These are phyloP conservation scores for Bubo bubo DNA, from an alignment of 2,113 vertebrate species.

Conservation along the genomic window DNA sequence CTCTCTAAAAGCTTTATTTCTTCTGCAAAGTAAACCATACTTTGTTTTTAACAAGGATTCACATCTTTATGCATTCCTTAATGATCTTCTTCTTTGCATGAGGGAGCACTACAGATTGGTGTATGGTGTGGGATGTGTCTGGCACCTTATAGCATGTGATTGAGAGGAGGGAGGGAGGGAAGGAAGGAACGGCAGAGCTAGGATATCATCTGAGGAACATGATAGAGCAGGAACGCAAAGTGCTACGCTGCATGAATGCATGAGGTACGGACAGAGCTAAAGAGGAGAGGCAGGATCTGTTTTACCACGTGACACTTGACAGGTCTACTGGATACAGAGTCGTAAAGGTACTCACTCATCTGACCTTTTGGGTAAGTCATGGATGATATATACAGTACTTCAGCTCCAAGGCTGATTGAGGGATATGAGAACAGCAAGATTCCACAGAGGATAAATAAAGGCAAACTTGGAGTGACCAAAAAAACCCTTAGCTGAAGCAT, in stretches of 20 bases:
- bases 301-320: background rate
- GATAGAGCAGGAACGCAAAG: background rate
- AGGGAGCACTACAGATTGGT: slow-evolving; percentile 14
- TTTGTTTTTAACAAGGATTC: background rate
- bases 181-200: background rate
- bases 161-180: background rate
- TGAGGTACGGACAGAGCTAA: background rate
- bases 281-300: background rate
- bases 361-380: background rate
- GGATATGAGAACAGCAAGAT: background rate
- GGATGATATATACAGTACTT: background rate
- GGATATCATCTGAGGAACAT: background rate
- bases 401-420: background rate
- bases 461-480: background rate
- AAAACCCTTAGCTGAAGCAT: background rate
- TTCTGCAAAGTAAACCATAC: background rate
- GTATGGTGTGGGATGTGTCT: slow-evolving; percentile 53
- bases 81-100: background rate
- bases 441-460: background rate
- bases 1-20: background rate
- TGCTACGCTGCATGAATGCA: background rate
- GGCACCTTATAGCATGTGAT: slow-evolving; percentile 42
- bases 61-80: background rate
- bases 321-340: background rate
- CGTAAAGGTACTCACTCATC: background rate